A percentile compares a stretch with the other conserved stretches of the same genome.
phyloP scores from a whole-genome alignment of 2,797 vertebrate species.

The Acanthurus lineatus region DNA sequence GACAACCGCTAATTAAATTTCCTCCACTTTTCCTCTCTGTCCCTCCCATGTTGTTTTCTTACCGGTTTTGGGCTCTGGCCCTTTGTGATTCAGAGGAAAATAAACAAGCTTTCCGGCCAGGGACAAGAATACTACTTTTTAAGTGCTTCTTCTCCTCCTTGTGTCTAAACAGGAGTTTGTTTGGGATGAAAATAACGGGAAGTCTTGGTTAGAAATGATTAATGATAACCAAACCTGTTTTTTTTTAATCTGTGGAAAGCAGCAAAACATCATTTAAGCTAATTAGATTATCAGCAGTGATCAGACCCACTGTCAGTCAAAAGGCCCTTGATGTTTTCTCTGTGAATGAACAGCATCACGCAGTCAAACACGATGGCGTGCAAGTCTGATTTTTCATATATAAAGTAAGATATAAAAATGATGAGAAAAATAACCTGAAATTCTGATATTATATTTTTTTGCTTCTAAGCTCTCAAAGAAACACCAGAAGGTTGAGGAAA shows the following conservation, averaged over 20 bases:
- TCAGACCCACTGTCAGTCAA: not conserved
- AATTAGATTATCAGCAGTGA: not conserved
- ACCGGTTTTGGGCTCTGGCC: constrained; percentile 72
- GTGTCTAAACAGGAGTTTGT: constrained; percentile 29
- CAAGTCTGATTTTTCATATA: not conserved
- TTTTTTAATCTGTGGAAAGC: not conserved
- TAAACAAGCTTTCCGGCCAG: constrained; percentile 66
- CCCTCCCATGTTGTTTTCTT: constrained; percentile 80
- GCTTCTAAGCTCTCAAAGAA: constrained; percentile 8
- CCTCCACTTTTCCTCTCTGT: constrained; percentile 76
- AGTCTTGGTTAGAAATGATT: not conserved
- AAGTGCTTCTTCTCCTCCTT: constrained; percentile 51
- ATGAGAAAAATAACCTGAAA: not conserved
- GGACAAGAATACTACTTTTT: constrained; percentile 61
- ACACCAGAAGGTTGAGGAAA: not conserved
- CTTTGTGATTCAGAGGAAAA: constrained; percentile 79
- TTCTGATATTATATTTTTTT: not conserved
- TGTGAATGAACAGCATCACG: not conserved
- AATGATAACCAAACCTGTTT: not conserved
- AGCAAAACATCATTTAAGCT: not conserved
- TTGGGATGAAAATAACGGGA: constrained; percentile 28
- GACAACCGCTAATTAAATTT: constrained; percentile 86
- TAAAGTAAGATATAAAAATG: not conserved
- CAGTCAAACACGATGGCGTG: not conserved
- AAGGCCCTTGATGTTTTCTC: not conserved